Evolutionary conservation across 2,797 vertebrate genomes (phyloP).

Genomic region (Sebastes variabilis): DNA sequence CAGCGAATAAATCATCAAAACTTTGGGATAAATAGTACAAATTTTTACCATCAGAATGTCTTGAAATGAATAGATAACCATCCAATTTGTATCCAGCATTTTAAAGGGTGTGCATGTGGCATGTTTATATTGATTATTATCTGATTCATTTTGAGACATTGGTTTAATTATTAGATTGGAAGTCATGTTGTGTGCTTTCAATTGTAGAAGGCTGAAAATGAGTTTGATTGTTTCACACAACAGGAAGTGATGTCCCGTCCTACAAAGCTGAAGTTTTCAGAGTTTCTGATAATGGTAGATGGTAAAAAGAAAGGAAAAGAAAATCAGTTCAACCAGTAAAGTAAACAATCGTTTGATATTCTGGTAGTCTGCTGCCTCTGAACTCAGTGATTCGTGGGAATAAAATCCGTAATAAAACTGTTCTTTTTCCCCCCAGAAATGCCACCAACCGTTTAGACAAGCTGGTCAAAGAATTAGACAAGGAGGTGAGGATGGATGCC

Average conservation of each 20-base stretch:
- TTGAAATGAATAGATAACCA: not conserved
- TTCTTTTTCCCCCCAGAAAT: conserved; percentile 80
- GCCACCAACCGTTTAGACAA: conserved; percentile 92
- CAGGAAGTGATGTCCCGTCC: not conserved
- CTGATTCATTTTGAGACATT: not conserved
- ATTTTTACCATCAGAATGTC: not conserved
- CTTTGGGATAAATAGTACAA: not conserved
- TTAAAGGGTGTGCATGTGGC: not conserved
- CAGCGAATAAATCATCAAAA: not conserved
- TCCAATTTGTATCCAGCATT: not conserved
- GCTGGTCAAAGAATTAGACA: conserved; percentile 93
- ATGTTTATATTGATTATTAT: not conserved
- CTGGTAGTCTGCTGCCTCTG: not conserved
- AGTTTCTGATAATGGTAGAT: not conserved
- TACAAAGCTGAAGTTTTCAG: not conserved
- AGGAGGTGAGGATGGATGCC: conserved; percentile 84
- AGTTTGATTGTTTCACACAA: not conserved
- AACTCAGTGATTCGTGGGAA: not conserved
- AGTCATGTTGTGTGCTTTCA: not conserved
- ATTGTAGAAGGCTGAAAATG: not conserved
- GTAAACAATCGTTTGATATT: not conserved
- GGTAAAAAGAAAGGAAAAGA: not conserved
- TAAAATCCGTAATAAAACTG: not conserved
- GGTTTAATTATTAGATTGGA: not conserved
- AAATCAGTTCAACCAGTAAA: not conserved